Base-by-base conservation (phyloP, 2,113 vertebrate species). In the Damaliscus lunatus region DNA sequence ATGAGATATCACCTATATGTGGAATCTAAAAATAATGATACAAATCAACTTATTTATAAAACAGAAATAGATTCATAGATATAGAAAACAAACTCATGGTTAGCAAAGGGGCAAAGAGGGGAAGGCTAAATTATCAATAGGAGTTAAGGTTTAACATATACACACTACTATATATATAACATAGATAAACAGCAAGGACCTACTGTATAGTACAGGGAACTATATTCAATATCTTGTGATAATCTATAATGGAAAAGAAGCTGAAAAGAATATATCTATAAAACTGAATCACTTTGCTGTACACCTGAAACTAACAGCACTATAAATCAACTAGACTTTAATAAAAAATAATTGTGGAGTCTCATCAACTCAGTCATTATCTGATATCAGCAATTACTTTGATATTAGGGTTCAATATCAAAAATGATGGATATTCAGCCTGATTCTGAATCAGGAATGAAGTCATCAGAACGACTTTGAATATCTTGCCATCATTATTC, bases 401-500 rank as follows among this genome's bases (percentile, higher is more conserved):
- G 59, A 97, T 98, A 97, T 90, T 94, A 85, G 95, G 81, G 50
- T 89, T 95, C 36, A 71, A 50, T 88, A 97, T 36, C n/a, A 85
- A 90, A 74, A 43, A 92, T 52, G 71, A 92, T 81, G 29, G 55
- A 55, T 86, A 86, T 78, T 95, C 25, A 88, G 93, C 67, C 55
- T 91, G 85, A 96, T 86, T 97, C 43, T 91, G 92, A 97, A 93
- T 92, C 50, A 97, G 77, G 48, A 95, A 96, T 97, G 88, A 97
- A 88, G 84, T 97, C 95, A 97, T 97, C 90, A 95, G 62, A 96
- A 55, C 21, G 27, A 95, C 94, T 97, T 93, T 96, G 90, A 97
- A 94, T 97, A 71, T 96, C 60, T 91, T 97, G 43, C 31, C 74
- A 67, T 96, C 74, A 78, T 93, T 94, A 90, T 57, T 71, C 91